phyloP scores from a whole-genome alignment of 2,113 vertebrate genomes.

The Muntiacus reevesi region DNA sequence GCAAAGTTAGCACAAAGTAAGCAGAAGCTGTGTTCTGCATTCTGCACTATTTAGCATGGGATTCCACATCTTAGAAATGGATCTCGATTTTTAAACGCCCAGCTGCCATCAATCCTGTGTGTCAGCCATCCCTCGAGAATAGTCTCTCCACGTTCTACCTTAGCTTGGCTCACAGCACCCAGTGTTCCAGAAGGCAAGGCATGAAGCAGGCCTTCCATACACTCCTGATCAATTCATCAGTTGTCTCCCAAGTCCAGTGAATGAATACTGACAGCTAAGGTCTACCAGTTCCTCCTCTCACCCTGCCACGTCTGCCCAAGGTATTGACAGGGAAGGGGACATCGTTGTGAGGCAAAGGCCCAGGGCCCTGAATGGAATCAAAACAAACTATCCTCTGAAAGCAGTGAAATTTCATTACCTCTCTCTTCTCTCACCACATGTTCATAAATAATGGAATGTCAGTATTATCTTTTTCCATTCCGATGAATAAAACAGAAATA shows the following conservation, averaged over 20 bases:
- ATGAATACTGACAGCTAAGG: neutral
- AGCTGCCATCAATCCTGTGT: neutral
- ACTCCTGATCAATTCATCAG: neutral
- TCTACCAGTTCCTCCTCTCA: neutral
- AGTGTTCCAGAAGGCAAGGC: neutral
- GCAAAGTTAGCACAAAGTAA: neutral
- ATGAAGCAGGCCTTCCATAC: neutral
- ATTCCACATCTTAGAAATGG: neutral
- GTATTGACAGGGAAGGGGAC: neutral
- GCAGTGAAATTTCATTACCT: neutral
- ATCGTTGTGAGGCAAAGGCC: neutral
- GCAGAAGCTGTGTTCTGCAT: neutral
- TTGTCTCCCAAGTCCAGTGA: neutral
- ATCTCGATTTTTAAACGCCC: neutral
- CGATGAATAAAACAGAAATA: neutral
- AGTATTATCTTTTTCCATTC: slow-evolving; percentile 33
- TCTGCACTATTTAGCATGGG: neutral
- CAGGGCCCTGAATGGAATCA: neutral
- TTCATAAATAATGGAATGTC: slow-evolving; percentile 33
- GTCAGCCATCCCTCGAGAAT: neutral
- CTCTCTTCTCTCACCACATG: neutral
- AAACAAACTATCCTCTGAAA: slow-evolving; percentile 40
- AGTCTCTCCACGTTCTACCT: neutral
- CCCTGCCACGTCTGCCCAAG: neutral
- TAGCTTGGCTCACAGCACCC: neutral